Conservation (phyloP, 1,140 invertebrate genomes). For the Cotesia vestalis region DNA sequence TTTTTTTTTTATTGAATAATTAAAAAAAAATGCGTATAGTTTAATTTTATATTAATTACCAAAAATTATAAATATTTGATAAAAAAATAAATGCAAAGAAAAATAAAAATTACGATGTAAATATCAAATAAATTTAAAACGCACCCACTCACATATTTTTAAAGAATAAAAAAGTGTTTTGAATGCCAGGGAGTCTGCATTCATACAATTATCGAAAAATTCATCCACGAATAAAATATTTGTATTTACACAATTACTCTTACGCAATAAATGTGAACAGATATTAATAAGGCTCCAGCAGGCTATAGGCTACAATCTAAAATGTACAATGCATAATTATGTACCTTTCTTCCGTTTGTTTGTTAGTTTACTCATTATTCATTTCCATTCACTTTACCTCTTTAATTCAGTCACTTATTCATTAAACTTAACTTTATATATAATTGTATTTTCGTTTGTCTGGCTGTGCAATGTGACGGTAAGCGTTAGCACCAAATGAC, state of each 20-base stretch:
- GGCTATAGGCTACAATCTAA: conserved; percentile 65
- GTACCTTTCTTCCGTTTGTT: conserved; percentile 45
- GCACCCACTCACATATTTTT: conserved; percentile 53
- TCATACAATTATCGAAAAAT: conserved; percentile 64
- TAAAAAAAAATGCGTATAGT: too few species aligned
- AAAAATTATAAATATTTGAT: neutral
- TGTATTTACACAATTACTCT: conserved; percentile 65
- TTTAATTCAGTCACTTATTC: conserved; percentile 42
- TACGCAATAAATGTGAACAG: conserved; percentile 63
- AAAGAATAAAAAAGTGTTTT: conserved; percentile 41
- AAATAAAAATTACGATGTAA: conserved; percentile 58
- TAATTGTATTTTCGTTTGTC: conserved; percentile 51
- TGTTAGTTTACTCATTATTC: conserved; percentile 28
- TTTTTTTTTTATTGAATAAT: too few species aligned
- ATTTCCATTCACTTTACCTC: conserved; percentile 30
- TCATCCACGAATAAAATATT: too few species aligned
- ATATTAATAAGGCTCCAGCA: conserved; percentile 64
- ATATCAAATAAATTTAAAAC: conserved; percentile 58
- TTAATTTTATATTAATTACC: neutral
- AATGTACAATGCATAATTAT: conserved; percentile 64
- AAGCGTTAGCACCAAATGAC: conserved; percentile 35
- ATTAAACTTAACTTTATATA: conserved; percentile 28
- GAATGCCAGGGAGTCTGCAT: conserved; percentile 56
- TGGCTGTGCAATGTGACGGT: conserved; percentile 65
- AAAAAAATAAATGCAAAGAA: conserved; percentile 3